phyloP scores from a whole-genome alignment of 2,888 invertebrate genomes.

The Amphipyra berbera region DNA sequence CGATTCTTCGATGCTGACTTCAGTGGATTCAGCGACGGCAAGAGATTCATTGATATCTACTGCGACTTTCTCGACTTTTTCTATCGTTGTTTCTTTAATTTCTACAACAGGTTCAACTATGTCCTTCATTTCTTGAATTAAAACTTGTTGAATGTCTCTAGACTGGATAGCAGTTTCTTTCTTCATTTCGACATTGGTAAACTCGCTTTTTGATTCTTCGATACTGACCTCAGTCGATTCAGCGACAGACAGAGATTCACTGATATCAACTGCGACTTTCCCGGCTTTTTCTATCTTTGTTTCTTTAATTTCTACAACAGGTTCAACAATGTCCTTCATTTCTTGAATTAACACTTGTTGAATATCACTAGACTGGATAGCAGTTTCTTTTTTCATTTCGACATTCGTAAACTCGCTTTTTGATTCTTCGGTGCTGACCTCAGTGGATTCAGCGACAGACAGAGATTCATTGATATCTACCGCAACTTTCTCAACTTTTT shows the following conservation, averaged over 20 bases:
- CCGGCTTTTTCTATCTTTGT: conserved; percentile 58
- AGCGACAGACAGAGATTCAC: conserved; percentile 47
- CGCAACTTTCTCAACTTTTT: conserved; percentile 59
- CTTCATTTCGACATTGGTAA: conserved; percentile 27
- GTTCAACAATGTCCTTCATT: conserved; percentile 54
- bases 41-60: conserved; percentile 56
- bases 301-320: conserved; percentile 52
- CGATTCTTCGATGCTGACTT: conserved; percentile 40
- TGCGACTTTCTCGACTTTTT: conserved; percentile 59
- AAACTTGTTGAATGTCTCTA: conserved; percentile 41
- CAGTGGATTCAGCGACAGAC: conserved; percentile 36
- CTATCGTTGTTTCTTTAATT: conserved; percentile 54
- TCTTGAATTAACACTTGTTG: conserved; percentile 49
- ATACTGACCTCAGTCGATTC: conserved; percentile 40
- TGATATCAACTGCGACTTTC: conserved; percentile 55
- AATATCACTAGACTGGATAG: conserved; percentile 35
- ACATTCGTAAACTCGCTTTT: conserved; percentile 35
- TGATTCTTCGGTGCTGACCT: conserved; percentile 40
- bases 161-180: conserved; percentile 49
- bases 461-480: conserved; percentile 56
- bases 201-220: conserved; percentile 47
- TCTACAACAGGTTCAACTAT: conserved; percentile 51
- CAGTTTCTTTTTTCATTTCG: conserved; percentile 40
- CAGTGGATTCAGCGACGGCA: conserved; percentile 35
- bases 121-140: conserved; percentile 51